These are phyloP conservation scores for Streptopelia turtur DNA, from an alignment of 2,797 vertebrate genomes.

Conservation along the genomic window DNA sequence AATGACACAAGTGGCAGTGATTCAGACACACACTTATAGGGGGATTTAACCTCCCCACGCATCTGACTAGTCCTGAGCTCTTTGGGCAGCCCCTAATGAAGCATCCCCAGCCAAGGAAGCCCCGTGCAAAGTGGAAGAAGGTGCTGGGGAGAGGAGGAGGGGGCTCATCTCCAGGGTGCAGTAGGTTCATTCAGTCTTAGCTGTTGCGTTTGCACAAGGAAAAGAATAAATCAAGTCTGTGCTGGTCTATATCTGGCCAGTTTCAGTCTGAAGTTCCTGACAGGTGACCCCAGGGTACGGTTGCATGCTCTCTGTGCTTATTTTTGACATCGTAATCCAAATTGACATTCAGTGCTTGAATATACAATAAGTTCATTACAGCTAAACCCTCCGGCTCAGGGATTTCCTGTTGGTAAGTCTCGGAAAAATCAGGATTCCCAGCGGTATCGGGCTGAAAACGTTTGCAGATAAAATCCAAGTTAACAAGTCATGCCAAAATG, in stretches of 20 bases:
- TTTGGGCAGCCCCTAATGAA: background rate
- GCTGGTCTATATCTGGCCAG: conserved; percentile 12
- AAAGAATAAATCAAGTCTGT: conserved; percentile 6
- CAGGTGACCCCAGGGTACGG: conserved; percentile 24
- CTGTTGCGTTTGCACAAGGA: background rate
- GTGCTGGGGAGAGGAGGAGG: background rate
- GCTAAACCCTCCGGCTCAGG: conserved; percentile 18
- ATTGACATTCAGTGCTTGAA: background rate
- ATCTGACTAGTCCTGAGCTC: background rate
- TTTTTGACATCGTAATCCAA: conserved; percentile 59
- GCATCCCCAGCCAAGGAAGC: background rate
- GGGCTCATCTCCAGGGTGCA: background rate
- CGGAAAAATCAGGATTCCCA: conserved; percentile 33
- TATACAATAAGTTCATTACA: conserved; percentile 60
- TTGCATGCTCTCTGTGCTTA: conserved; percentile 25
- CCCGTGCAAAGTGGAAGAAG: background rate
- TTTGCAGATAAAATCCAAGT: conserved; percentile 56
- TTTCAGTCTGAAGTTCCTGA: conserved; percentile 52
- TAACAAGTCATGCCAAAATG: background rate
- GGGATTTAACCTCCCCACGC: background rate
- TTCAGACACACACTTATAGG: background rate
- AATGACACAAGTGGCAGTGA: background rate
- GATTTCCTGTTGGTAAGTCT: conserved; percentile 65
- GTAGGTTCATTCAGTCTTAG: background rate
- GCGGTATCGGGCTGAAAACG: background rate